These are phyloP conservation scores for Masticophis lateralis DNA, from an alignment of 2,797 vertebrate species.

Conservation along the genomic window DNA sequence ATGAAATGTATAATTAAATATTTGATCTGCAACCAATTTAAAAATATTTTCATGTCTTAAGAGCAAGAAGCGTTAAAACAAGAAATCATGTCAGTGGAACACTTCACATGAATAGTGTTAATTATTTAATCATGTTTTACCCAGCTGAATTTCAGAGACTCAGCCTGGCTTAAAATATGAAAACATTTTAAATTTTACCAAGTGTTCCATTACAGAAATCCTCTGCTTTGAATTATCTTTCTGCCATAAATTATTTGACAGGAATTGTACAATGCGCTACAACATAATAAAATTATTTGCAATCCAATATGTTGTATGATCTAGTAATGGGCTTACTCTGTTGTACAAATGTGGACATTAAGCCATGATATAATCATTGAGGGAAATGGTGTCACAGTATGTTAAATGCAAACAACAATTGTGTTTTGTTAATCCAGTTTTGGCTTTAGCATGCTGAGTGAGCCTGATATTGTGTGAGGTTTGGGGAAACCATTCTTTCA, in stretches of 20 bases:
- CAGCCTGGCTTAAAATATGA: background rate
- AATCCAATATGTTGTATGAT: background rate
- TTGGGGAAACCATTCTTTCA: background rate
- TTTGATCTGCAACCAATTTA: background rate
- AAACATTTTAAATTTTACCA: background rate
- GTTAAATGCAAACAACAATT: background rate
- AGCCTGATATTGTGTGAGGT: background rate
- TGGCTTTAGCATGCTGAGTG: background rate
- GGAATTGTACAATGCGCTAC: background rate
- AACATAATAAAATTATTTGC: background rate
- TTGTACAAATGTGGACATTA: background rate
- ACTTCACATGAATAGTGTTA: background rate
- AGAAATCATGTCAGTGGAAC: background rate
- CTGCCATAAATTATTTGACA: background rate
- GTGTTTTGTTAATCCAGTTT: background rate
- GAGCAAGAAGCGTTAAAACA: background rate
- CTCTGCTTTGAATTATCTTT: background rate
- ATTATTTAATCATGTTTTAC: background rate
- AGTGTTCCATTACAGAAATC: background rate
- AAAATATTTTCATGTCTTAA: background rate
- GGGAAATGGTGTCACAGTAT: background rate
- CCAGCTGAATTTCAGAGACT: background rate
- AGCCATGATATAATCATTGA: background rate
- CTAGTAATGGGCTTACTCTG: background rate
- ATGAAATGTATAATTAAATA: background rate